A percentile compares a stretch with the other conserved stretches of the same genome.
Evolutionary conservation across 2,888 invertebrate genomes (phyloP).

Genomic region (Venusia cambrica): DNA sequence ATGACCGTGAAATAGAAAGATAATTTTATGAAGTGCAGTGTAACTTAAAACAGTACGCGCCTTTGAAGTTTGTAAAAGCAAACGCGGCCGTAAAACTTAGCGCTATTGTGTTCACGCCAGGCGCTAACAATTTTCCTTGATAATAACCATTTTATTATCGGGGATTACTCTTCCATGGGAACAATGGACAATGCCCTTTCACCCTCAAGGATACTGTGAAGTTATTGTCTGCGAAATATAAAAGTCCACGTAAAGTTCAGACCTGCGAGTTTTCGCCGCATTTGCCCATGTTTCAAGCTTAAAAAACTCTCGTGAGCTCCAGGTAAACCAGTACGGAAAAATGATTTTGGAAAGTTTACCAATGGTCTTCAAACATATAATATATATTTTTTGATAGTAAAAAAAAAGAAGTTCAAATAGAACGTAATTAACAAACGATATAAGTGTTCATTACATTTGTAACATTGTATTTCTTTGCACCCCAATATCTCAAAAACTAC

Average conservation of each 20-base stretch:
- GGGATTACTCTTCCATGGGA: slow-evolving; percentile 28
- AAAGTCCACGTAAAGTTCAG: slow-evolving; percentile 35
- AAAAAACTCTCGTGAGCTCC: too few species aligned
- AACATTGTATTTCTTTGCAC: too few species aligned
- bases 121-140: slow-evolving; percentile 43
- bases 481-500: too few species aligned
- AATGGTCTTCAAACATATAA: too few species aligned
- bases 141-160: slow-evolving; percentile 33
- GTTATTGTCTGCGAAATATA: slow-evolving; percentile 37
- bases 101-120: slow-evolving; percentile 47
- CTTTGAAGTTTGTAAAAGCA: slow-evolving; percentile 33
- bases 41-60: slow-evolving; percentile 38
- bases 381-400: too few species aligned
- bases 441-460: too few species aligned
- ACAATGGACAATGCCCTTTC: slow-evolving; percentile 32
- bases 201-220: slow-evolving; percentile 24
- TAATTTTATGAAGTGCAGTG: slow-evolving; percentile 39
- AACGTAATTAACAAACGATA: too few species aligned
- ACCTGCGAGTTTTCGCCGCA: too few species aligned
- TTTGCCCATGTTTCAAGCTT: too few species aligned
- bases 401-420: too few species aligned
- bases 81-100: slow-evolving; percentile 37
- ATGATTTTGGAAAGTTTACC: too few species aligned
- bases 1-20: slow-evolving; percentile 52
- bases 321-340: too few species aligned